A percentile compares a stretch with the other conserved stretches of the same genome.
phyloP scores from a whole-genome alignment of 1,140 invertebrate genomes.

The Zaprionus africanus region DNA sequence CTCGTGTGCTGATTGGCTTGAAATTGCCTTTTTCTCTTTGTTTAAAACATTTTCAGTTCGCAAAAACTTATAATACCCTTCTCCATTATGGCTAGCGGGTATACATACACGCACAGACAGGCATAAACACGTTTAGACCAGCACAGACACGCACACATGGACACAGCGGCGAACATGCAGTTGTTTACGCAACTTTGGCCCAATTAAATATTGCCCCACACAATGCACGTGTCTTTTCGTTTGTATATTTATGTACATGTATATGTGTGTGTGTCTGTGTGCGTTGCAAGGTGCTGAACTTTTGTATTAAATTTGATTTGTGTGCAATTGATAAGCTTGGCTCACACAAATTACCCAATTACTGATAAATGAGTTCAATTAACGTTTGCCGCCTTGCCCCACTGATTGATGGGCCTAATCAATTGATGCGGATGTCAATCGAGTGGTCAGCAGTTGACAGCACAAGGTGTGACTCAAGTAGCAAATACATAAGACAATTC shows the following conservation, averaged over 20 bases:
- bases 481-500: background rate
- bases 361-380: slow-evolving; percentile 26
- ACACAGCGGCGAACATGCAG: slow-evolving; percentile 7
- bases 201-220: slow-evolving; percentile 34
- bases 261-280: slow-evolving; percentile 1
- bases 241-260: background rate
- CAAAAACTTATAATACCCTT: too few relatives aligned
- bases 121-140: background rate
- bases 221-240: background rate
- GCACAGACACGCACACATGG: background rate
- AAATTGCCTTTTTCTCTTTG: too few relatives aligned
- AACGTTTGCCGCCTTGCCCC: slow-evolving; percentile 32
- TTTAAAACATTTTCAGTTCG: too few relatives aligned
- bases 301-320: slow-evolving; percentile 56
- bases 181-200: slow-evolving; percentile 26
- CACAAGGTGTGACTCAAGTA: background rate
- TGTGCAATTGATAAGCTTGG: slow-evolving; percentile 41
- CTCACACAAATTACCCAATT: slow-evolving; percentile 11
- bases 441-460: slow-evolving; percentile 20
- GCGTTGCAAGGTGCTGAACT: slow-evolving; percentile 44
- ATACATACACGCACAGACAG: background rate
- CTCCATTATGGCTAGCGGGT: too few relatives aligned
- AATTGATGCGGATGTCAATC: slow-evolving; percentile 30
- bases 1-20: too few relatives aligned
- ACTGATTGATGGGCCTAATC: slow-evolving; percentile 41